Conservation (phyloP, 2,797 vertebrate species). For the Simalia tracyae region DNA sequence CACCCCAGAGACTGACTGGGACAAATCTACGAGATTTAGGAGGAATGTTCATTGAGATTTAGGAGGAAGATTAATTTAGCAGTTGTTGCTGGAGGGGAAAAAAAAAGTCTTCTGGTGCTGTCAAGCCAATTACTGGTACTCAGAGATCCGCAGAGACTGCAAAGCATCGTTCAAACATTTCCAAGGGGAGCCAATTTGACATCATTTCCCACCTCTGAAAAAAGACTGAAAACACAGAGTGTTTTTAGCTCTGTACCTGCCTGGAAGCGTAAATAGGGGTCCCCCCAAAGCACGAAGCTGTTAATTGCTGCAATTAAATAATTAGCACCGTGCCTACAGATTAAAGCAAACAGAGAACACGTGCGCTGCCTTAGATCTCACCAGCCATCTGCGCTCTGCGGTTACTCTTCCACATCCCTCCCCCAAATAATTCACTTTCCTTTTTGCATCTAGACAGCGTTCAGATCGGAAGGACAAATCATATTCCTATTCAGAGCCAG, state of each 20-base stretch:
- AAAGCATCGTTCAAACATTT: neutral
- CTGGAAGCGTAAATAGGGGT: neutral
- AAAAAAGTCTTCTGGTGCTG: neutral
- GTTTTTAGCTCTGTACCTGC: neutral
- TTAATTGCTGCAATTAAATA: conserved; percentile 16
- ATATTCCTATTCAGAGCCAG: neutral
- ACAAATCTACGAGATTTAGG: no score
- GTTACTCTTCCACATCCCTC: neutral
- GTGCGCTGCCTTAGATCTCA: no score
- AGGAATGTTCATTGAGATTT: no score
- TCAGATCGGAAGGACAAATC: neutral
- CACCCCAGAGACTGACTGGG: neutral
- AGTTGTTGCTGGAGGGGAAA: neutral
- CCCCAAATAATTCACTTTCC: neutral
- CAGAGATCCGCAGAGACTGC: neutral
- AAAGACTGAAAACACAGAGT: neutral
- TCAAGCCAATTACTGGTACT: neutral
- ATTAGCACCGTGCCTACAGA: neutral
- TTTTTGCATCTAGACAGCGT: neutral
- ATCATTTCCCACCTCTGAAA: neutral
- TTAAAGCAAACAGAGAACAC: no score
- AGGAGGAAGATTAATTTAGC: neutral
- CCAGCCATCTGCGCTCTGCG: neutral
- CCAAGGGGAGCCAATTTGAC: neutral
- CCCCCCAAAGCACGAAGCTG: neutral